Evolutionary conservation across 2,888 invertebrate genomes (phyloP), one percentile per base, ranked within the genome.

Genomic region (Xylocampa areola): DNA sequence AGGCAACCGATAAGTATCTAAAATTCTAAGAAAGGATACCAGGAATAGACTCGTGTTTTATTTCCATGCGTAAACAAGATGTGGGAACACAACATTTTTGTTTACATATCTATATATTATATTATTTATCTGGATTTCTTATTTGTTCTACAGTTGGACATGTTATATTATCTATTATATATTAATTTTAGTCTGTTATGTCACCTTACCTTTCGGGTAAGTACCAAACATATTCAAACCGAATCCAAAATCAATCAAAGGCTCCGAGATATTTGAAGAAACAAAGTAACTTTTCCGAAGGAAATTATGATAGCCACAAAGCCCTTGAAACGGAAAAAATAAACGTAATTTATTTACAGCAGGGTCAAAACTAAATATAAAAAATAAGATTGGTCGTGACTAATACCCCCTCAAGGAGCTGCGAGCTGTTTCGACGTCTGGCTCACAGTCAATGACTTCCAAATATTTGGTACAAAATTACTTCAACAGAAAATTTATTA

Each of bases 351-450:
- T 61, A 70, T 52, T 41, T 39, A 30, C 37, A 32, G 25, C 51
- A 70, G 43, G 71, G 67, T 54, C 71, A 50, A 49, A 45, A 44
- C 29, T 27, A 61, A 65, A 66, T 54, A 36, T 62, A 51, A 67
- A n/a, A 70, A 67, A 64, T 58, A 74, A 60, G 39, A 67, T 67
- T 53, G 73, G 47, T 33, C 55, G 47, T 76, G 74, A 73, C 63
- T 76, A 73, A 76, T 55, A 37, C 40, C 51, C n/a, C 60, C 59
- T 65, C 70, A 62, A 70, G 70, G 55, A 59, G 62, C 43, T 45
- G 32, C 45, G 44, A 11, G 40, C 49, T 51, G 58, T 58, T 74
- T 53, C 51, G 33, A 33, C 17, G 49, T 65, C 68, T 74, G 73
- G 61, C 68, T 36, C 58, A 33, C 64, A 61, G 54, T 67, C 58